phyloP scores from a whole-genome alignment of 2,888 invertebrate genomes.

The Athalia rosae region DNA sequence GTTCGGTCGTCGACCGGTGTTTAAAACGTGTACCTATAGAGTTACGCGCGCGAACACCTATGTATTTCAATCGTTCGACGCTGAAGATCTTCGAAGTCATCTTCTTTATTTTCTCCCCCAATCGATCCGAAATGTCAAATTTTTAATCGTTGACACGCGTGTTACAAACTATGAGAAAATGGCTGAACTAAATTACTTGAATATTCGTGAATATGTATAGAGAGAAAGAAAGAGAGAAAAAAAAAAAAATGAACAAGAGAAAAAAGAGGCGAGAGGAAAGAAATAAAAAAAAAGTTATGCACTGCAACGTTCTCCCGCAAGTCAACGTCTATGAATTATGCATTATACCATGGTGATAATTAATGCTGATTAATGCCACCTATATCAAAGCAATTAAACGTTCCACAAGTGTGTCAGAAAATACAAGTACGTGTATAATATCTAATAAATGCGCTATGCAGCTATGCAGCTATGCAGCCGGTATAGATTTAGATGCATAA shows the following conservation, averaged over 20 bases:
- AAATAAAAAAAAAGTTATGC: neutral
- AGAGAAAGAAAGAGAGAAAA: no score
- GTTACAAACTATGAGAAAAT: no score
- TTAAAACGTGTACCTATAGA: no score
- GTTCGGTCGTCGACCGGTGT: conserved; percentile 23
- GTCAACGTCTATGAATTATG: conserved; percentile 20
- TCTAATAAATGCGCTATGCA: neutral
- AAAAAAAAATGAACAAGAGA: no score
- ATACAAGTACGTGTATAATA: neutral
- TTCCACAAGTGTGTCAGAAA: conserved; percentile 7
- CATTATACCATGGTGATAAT: conserved; percentile 10
- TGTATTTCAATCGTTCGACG: conserved; percentile 13
- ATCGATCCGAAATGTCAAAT: no score
- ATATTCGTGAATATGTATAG: no score
- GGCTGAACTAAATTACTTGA: no score
- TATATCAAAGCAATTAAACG: conserved; percentile 24
- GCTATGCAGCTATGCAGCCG: neutral
- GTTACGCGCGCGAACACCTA: neutral
- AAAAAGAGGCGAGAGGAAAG: neutral
- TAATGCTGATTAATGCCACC: conserved; percentile 4
- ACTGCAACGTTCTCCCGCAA: neutral
- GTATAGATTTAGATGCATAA: neutral
- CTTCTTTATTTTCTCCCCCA: no score
- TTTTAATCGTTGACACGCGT: no score
- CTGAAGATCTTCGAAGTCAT: conserved; percentile 9